phyloP scores from a whole-genome alignment of 1,140 invertebrate genomes.

The Atopsyche davidsoni region DNA sequence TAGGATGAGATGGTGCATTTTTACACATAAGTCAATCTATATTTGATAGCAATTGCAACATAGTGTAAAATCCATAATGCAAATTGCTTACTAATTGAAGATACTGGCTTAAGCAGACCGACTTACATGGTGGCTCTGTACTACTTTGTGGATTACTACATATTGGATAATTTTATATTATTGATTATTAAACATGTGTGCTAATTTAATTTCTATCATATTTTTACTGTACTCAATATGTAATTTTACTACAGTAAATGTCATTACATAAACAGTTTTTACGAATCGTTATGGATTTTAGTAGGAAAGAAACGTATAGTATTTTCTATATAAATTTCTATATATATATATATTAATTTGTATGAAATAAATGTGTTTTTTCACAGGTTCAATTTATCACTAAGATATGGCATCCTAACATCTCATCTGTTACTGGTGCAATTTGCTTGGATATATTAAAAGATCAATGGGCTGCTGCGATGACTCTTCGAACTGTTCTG shows the following conservation, averaged over 20 bases:
- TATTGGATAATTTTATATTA: too few species aligned
- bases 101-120: too few species aligned
- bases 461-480: conserved; percentile 99
- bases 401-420: conserved; percentile 99
- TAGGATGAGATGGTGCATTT: too few species aligned
- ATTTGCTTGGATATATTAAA: conserved; percentile 99
- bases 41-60: too few species aligned
- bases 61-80: too few species aligned
- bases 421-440: conserved; percentile 96
- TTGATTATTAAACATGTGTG: too few species aligned
- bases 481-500: conserved; percentile 94
- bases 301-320: not conserved
- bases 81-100: too few species aligned
- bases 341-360: too few species aligned
- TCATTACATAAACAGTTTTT: not conserved
- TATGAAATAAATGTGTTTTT: not conserved
- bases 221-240: conserved; percentile 8
- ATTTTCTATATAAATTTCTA: not conserved
- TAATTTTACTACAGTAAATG: not conserved
- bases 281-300: not conserved
- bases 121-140: too few species aligned
- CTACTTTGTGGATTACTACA: too few species aligned
- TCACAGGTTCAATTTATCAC: conserved; percentile 85
- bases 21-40: too few species aligned
- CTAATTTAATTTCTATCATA: too few species aligned